A percentile compares a stretch with the other conserved stretches of the same genome.
phyloP scores from a whole-genome alignment of 2,113 vertebrate species.

The Motacilla alba region DNA sequence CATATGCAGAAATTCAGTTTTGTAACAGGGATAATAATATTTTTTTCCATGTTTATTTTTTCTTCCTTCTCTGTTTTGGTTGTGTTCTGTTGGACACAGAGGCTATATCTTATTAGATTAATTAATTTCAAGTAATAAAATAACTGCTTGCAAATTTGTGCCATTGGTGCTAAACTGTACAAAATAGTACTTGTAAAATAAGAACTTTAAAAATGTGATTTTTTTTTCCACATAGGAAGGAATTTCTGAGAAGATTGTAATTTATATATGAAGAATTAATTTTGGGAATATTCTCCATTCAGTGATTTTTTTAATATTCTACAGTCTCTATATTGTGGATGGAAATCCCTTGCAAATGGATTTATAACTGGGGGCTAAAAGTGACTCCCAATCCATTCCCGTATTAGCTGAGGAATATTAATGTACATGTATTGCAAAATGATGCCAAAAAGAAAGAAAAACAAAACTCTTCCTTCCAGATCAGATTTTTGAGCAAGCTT shows the following conservation, averaged over 20 bases:
- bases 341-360: not conserved
- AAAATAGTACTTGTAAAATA: not conserved
- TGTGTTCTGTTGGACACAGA: not conserved
- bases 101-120: not conserved
- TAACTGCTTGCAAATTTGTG: not conserved
- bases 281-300: not conserved
- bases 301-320: not conserved
- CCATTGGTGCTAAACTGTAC: not conserved
- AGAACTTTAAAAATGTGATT: not conserved
- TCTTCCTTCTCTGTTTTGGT: not conserved
- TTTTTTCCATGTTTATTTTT: not conserved
- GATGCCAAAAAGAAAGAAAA: not conserved
- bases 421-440: not conserved
- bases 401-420: not conserved
- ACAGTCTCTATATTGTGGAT: not conserved
- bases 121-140: not conserved
- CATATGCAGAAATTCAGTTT: not conserved
- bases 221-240: not conserved
- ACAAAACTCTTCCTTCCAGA: not conserved
- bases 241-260: not conserved
- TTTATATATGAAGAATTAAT: not conserved
- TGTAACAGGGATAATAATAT: not conserved
- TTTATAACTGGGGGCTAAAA: not conserved
- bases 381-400: not conserved
- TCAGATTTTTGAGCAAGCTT: not conserved